These are phyloP conservation scores for Drosophila azteca DNA, from an alignment of 1,140 invertebrate genomes.

Conservation along the genomic window DNA sequence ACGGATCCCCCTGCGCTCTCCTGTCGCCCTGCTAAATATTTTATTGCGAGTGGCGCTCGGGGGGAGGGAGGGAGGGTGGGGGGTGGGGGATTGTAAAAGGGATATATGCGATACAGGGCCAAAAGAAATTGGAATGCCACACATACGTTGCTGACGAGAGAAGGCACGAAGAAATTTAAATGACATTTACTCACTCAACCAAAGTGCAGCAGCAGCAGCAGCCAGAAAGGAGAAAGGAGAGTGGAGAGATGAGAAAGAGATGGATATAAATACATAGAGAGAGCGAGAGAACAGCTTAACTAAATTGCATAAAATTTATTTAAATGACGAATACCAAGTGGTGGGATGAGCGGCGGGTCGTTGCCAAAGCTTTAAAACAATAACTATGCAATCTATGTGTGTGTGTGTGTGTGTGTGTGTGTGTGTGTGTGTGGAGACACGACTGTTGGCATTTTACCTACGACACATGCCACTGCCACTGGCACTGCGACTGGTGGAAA, in stretches of 20 bases:
- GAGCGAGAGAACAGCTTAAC: conserved; percentile 63
- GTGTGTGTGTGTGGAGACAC: conserved; percentile 60
- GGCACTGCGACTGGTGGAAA: background rate
- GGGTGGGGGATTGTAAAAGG: conserved; percentile 40
- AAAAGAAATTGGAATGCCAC: conserved; percentile 81
- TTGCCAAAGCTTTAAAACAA: conserved; percentile 76
- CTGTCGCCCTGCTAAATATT: conserved; percentile 59
- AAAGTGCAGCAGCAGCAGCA: conserved; percentile 29
- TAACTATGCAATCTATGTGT: conserved; percentile 74
- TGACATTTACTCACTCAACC: conserved; percentile 79
- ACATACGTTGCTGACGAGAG: conserved; percentile 61
- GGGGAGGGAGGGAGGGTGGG: background rate
- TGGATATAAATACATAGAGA: background rate
- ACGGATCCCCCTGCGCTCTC: background rate
- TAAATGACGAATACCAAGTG: conserved; percentile 59
- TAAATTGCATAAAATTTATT: conserved; percentile 83
- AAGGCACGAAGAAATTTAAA: conserved; percentile 71
- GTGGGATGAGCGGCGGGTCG: background rate
- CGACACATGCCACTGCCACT: conserved; percentile 52
- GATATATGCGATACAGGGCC: conserved; percentile 55
- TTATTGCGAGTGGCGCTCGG: conserved; percentile 51
- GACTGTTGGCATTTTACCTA: conserved; percentile 68
- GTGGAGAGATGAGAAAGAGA: background rate
- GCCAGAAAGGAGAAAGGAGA: background rate
- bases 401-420: conserved; percentile 60